Base-by-base conservation (phyloP, 1,140 invertebrate species). In the Drosophila grimshawi region DNA sequence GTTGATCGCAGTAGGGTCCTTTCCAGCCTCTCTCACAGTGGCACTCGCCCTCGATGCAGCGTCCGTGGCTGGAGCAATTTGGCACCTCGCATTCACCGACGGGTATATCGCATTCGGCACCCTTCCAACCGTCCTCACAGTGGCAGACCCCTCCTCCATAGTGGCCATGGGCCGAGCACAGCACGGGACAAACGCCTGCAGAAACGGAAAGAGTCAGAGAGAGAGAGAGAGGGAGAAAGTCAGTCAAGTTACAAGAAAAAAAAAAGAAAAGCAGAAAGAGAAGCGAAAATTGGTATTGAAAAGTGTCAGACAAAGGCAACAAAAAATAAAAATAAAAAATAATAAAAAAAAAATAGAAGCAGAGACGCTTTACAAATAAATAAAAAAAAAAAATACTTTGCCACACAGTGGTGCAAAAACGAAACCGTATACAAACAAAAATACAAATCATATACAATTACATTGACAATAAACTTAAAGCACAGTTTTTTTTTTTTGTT, bases 81-180 rank as follows among this genome's bases (percentile, higher is more conserved):
- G 97, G 95, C 76, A 97, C 96, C 93, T 98, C 96, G 93, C 97
- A 98, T 93, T 98, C 98, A 71, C 95, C 95, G 71, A 97, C 95
- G 35, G 97, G 97, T 68, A 99, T 95, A 93, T 98, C 97, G 93
- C 99, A 99, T 93, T 99, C 98, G 27, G 95, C 94, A 35, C 98
- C 98, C 94, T 99, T 99, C 97, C 97, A 99, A 49, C 98, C 98
- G 81, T 97, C 96, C 92, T 98, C 97, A 93, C 99, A 99, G 88
- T 98, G 96, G 93, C 99, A 99, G 75, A 97, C 93, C 11, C 99
- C 99, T 53, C 97, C 97, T 29, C 97, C 96, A 92, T 99, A 99
- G 85, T 97, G 96, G 30, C 99, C 99, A 91, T 99, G 98, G 65
- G 97, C 98, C 72, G 97, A 98, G 93, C 99, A 99, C 59, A 99